phyloP scores from a whole-genome alignment of 2,113 vertebrate genomes.

The Nanorana parkeri region DNA sequence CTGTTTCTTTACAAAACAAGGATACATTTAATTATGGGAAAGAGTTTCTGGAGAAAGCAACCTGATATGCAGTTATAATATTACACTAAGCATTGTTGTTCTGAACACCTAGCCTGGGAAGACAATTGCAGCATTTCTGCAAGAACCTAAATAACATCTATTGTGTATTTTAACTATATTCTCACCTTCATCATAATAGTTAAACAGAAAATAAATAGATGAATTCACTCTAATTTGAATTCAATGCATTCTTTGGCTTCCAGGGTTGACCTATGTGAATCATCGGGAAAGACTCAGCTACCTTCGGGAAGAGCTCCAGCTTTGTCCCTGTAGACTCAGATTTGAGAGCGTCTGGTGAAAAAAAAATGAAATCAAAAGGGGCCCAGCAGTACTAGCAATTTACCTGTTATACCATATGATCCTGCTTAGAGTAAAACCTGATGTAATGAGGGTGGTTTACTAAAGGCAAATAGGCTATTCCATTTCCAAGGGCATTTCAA shows the following conservation, averaged over 20 bases:
- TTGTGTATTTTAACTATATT: not conserved
- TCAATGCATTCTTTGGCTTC: not conserved
- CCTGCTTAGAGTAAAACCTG: too few relatives aligned
- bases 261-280: too few relatives aligned
- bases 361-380: too few relatives aligned
- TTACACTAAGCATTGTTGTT: not conserved
- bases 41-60: not conserved
- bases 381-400: too few relatives aligned
- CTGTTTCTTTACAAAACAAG: conserved; percentile 10
- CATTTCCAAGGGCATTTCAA: too few relatives aligned
- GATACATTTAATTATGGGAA: conserved; percentile 16
- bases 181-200: not conserved
- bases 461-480: too few relatives aligned
- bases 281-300: too few relatives aligned
- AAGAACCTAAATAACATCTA: not conserved
- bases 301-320: too few relatives aligned
- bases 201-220: not conserved
- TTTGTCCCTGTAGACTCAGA: too few relatives aligned
- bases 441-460: too few relatives aligned
- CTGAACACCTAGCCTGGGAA: not conserved
- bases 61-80: not conserved
- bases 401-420: too few relatives aligned
- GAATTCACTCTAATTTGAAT: not conserved
- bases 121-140: not conserved
- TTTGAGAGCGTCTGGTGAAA: too few relatives aligned